These are phyloP conservation scores for Drosophila atroscutellata DNA, from an alignment of 2,888 invertebrate genomes.

Conservation along the genomic window DNA sequence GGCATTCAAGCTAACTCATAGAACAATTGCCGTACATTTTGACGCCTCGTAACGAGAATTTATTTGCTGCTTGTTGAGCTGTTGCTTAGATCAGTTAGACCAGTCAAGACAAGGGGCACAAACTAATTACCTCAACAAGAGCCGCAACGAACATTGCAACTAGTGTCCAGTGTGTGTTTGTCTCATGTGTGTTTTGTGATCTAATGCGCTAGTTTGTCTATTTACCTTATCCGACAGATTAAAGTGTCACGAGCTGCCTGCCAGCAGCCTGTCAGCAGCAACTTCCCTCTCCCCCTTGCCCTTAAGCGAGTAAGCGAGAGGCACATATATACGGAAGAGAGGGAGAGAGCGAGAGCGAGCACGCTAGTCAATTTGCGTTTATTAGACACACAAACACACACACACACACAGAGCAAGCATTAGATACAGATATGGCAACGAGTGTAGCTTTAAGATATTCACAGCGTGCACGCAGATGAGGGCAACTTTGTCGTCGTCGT, in stretches of 20 bases:
- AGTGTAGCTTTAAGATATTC: slow-evolving; percentile 43
- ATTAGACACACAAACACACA: slow-evolving; percentile 64
- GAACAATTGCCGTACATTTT: slow-evolving; percentile 20
- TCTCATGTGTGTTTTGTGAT: slow-evolving; percentile 42
- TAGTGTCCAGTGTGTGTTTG: slow-evolving; percentile 17
- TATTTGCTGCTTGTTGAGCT: slow-evolving; percentile 24
- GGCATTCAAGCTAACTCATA: neutral
- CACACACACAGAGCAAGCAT: slow-evolving; percentile 31
- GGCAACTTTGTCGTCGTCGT: slow-evolving; percentile 8
- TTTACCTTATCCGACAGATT: slow-evolving; percentile 73
- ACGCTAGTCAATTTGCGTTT: slow-evolving; percentile 69
- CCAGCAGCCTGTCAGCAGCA: neutral
- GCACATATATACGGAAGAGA: neutral
- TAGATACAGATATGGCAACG: slow-evolving; percentile 33
- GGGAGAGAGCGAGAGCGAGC: slow-evolving; percentile 3
- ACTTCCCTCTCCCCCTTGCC: neutral
- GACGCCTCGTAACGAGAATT: slow-evolving; percentile 40
- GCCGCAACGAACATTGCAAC: slow-evolving; percentile 20
- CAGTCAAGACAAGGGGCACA: slow-evolving; percentile 29
- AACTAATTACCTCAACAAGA: slow-evolving; percentile 3
- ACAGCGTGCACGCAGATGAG: slow-evolving; percentile 26
- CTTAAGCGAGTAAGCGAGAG: neutral
- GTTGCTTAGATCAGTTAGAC: slow-evolving; percentile 37
- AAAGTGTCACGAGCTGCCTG: slow-evolving; percentile 68
- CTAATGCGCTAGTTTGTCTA: slow-evolving; percentile 65